Evolutionary conservation across 2,797 vertebrate species (phyloP), one percentile per base, ranked within the genome.

Genomic region (Glyptemys insculpta): DNA sequence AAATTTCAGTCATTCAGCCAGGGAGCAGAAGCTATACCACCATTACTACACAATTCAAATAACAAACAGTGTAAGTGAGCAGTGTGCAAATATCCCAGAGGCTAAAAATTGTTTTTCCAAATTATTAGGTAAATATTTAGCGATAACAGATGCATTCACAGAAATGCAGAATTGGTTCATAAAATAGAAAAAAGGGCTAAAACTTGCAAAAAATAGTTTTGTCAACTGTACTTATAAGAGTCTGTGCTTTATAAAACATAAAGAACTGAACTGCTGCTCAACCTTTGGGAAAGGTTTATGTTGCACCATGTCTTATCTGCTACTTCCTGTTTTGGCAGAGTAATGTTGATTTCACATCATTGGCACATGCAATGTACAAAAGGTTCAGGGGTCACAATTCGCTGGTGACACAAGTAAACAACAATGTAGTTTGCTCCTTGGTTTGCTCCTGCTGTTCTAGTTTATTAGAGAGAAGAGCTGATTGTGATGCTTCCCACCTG

Each of bases 301-400:
- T 91, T 91, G 96, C 95, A 90, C 52, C 59, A 78, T 53, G 25
- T 72, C 89, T 96, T 94, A 95, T 97, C 95, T 95, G 56, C 50
- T 92, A 92, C 79, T 97, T 97, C 97, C 97, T 97, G 83, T 97
- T 97, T 83, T 81, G 62, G 95, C 68, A 90, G 4, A 0, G 88
- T 41, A 68, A 21, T 97, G 91, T 89, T 96, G 95, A 96, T 96
- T 90, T 97, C 93, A 54, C 91, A 88, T 97, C 95, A 96, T 76
- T 91, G 74, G 92, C 96, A 96, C 89, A 83, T 95, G 95, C 94
- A 86, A 27, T 29, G 23, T 53, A 87, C 84, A 85, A 87, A 92
- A 91, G 86, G 1, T 86, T 89, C 34, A 2, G 53, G 49, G 54
- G 53, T 92, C 1, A 1, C 91, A 82, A 19, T 27, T 94, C 80